Conservation (phyloP, 2,888 invertebrate genomes). For the Andrena bicolor region DNA sequence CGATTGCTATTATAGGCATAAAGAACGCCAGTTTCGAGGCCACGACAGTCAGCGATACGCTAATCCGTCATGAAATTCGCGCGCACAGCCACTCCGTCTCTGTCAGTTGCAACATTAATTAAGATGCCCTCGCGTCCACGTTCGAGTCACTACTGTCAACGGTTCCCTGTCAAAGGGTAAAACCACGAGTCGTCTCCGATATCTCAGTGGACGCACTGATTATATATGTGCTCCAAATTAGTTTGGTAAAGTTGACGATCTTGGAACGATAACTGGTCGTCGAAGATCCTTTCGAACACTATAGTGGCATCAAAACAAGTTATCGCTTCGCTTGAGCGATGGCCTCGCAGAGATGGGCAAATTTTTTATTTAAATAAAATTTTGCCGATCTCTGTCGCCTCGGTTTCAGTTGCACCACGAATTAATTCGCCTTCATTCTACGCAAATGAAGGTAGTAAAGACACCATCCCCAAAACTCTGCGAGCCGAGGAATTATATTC, state of each 20-base stretch:
- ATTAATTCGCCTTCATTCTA: no score
- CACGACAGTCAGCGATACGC: conserved; percentile 63
- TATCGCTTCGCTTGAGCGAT: no score
- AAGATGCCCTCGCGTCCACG: conserved; percentile 34
- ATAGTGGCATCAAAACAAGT: no score
- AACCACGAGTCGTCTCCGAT: not conserved
- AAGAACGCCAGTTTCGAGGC: conserved; percentile 60
- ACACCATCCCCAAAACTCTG: not conserved
- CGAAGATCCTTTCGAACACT: no score
- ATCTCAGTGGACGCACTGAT: not conserved
- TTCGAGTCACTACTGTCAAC: conserved; percentile 21
- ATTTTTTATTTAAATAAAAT: no score
- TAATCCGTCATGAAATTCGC: conserved; percentile 65
- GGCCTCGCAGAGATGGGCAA: no score
- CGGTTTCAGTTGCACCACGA: no score
- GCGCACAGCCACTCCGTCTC: conserved; percentile 51
- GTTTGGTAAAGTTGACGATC: no score
- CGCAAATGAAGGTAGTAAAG: not conserved
- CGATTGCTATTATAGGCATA: conserved; percentile 69
- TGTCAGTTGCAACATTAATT: conserved; percentile 61
- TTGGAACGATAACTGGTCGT: no score
- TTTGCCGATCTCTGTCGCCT: no score
- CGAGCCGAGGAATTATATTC: conserved; percentile 34
- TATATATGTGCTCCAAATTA: no score
- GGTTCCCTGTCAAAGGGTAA: not conserved